These are phyloP conservation scores for Diarsia dahlii DNA, from an alignment of 2,888 invertebrate genomes.

Conservation along the genomic window DNA sequence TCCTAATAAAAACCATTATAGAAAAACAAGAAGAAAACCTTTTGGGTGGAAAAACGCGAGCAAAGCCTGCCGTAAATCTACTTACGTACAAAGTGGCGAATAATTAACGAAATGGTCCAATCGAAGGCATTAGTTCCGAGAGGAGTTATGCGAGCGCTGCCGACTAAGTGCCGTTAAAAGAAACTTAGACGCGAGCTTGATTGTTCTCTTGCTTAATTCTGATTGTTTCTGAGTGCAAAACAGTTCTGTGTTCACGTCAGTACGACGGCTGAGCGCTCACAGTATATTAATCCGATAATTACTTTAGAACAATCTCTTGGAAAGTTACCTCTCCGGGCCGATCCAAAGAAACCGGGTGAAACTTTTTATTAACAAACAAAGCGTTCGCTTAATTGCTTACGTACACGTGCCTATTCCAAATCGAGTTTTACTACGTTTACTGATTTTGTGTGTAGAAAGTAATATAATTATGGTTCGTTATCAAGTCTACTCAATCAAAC, in stretches of 20 bases:
- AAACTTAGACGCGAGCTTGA: conserved; percentile 89
- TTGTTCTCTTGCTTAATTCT: conserved; percentile 89
- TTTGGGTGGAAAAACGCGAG: conserved; percentile 79
- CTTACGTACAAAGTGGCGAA: conserved; percentile 90
- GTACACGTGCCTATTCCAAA: conserved; percentile 72
- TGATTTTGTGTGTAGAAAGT: conserved; percentile 62
- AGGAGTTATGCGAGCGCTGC: conserved; percentile 86
- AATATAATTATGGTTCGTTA: conserved; percentile 63
- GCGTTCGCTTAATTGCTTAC: conserved; percentile 82
- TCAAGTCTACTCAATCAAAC: conserved; percentile 53
- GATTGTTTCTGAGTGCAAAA: conserved; percentile 88
- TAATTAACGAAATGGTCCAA: conserved; percentile 91
- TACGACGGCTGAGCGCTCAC: conserved; percentile 80
- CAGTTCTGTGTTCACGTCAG: conserved; percentile 84
- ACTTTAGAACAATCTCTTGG: conserved; percentile 88
- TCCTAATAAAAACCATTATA: conserved; percentile 81
- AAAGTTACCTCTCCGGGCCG: conserved; percentile 81
- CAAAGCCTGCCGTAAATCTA: conserved; percentile 88
- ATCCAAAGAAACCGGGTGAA: conserved; percentile 78
- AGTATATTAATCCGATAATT: conserved; percentile 90
- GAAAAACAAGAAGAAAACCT: conserved; percentile 79
- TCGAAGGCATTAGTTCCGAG: conserved; percentile 89
- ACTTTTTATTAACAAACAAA: conserved; percentile 86
- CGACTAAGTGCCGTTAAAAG: conserved; percentile 90
- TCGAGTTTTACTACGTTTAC: conserved; percentile 59